A percentile compares a stretch with the other conserved stretches of the same genome.
Conservation (phyloP, 2,113 vertebrate genomes). For the Poecilia latipinna region DNA sequence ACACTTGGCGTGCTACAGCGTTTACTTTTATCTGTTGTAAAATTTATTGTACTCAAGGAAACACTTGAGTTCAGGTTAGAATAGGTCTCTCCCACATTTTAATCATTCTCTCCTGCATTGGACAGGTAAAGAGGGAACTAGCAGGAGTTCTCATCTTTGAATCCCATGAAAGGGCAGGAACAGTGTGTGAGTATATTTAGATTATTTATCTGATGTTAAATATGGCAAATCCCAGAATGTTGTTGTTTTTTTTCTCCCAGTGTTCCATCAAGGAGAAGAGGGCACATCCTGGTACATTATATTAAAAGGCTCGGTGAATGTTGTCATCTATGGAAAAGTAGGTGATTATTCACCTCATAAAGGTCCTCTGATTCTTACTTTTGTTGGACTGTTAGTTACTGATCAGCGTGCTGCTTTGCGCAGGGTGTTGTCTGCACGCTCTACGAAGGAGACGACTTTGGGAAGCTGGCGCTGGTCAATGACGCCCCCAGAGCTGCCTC, state of each 20-base stretch:
- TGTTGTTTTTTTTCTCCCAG: constrained; percentile 77
- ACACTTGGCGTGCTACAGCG: background rate
- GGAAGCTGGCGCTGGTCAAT: constrained; percentile 96
- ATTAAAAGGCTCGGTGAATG: constrained; percentile 97
- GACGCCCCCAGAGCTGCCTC: constrained; percentile 97
- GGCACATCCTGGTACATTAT: constrained; percentile 99
- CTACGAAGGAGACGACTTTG: constrained; percentile 97
- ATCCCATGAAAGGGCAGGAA: constrained; percentile 95
- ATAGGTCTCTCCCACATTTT: background rate
- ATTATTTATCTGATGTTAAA: background rate
- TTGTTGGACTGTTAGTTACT: background rate
- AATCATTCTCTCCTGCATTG: constrained; percentile 41
- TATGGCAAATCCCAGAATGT: constrained; percentile 5
- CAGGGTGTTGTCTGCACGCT: constrained; percentile 98
- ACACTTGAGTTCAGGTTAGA: background rate
- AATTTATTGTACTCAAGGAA: background rate
- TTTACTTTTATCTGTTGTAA: background rate
- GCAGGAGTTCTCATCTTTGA: constrained; percentile 96
- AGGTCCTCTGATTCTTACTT: background rate
- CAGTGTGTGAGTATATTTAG: constrained; percentile 88
- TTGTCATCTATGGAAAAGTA: constrained; percentile 99
- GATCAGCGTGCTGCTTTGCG: background rate
- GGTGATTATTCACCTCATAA: constrained; percentile 13
- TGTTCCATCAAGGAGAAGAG: constrained; percentile 99
- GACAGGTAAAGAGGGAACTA: constrained; percentile 93